phyloP scores from a whole-genome alignment of 2,113 vertebrate genomes.

The Epinephelus moara region DNA sequence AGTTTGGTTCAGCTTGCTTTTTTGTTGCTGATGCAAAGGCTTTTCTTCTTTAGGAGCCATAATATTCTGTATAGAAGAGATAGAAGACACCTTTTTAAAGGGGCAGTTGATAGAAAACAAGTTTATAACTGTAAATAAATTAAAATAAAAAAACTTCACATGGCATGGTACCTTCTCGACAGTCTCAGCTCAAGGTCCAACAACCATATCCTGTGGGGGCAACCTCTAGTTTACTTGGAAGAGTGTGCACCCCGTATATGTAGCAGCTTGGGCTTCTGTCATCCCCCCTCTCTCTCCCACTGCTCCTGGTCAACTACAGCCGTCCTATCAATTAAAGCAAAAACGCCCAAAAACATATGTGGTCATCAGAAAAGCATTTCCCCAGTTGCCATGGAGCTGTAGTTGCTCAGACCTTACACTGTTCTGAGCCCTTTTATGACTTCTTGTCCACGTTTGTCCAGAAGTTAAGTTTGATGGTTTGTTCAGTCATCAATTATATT shows the following conservation, averaged over 20 bases:
- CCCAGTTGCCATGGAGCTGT: background rate
- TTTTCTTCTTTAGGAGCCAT: slow-evolving; percentile 2
- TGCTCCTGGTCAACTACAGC: no score
- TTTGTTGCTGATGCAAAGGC: background rate
- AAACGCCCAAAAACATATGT: no score
- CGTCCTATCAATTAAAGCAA: no score
- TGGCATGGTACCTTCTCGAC: no score
- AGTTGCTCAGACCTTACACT: background rate
- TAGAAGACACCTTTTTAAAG: background rate
- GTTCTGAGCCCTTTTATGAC: background rate
- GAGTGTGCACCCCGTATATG: no score
- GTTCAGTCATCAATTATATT: background rate
- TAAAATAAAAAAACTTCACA: no score
- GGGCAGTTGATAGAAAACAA: background rate
- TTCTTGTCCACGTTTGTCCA: background rate
- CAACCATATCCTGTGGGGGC: background rate
- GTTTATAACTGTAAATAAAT: background rate
- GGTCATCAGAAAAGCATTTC: background rate
- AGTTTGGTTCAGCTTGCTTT: slow-evolving; percentile 6
- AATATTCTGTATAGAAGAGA: slow-evolving; percentile 3
- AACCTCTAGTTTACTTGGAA: no score
- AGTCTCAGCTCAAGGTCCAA: background rate
- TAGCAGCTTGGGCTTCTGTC: no score
- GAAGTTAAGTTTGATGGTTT: background rate
- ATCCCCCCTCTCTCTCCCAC: no score